These are phyloP conservation scores for Tupiocoris notatus DNA, from an alignment of 2,888 invertebrate genomes.

Conservation along the genomic window DNA sequence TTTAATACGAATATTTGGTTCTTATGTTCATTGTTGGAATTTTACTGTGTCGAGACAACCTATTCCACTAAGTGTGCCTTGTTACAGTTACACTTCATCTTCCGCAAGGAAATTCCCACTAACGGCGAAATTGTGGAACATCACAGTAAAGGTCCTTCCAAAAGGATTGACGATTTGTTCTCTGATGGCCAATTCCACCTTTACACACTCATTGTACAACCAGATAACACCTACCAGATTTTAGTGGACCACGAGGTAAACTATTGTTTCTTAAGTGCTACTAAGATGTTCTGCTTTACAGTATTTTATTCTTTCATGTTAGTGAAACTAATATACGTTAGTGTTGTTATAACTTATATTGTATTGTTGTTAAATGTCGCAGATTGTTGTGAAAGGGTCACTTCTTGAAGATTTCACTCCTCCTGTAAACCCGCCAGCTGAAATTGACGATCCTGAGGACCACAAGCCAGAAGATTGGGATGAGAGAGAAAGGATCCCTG, in stretches of 20 bases:
- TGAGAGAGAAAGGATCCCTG: constrained; percentile 87
- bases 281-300: no score
- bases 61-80: no score
- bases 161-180: constrained; percentile 79
- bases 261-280: no score
- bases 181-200: constrained; percentile 92
- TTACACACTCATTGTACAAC: constrained; percentile 73
- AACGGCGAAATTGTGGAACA: constrained; percentile 91
- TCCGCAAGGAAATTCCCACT: constrained; percentile 90
- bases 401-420: constrained; percentile 88
- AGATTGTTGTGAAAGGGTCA: constrained; percentile 77
- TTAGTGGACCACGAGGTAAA: constrained; percentile 72
- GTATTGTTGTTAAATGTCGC: no score
- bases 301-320: no score
- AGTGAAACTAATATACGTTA: no score
- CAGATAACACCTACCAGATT: constrained; percentile 79
- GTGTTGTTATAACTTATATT: no score
- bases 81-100: constrained; percentile 78
- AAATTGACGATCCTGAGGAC: constrained; percentile 65
- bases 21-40: no score
- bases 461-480: constrained; percentile 90
- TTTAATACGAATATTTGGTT: no score
- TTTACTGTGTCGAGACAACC: no score
- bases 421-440: constrained; percentile 89
- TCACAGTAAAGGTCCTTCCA: constrained; percentile 88